phyloP scores from a whole-genome alignment of 2,113 vertebrate species.

The Stomatorhinus ivindoensis region DNA sequence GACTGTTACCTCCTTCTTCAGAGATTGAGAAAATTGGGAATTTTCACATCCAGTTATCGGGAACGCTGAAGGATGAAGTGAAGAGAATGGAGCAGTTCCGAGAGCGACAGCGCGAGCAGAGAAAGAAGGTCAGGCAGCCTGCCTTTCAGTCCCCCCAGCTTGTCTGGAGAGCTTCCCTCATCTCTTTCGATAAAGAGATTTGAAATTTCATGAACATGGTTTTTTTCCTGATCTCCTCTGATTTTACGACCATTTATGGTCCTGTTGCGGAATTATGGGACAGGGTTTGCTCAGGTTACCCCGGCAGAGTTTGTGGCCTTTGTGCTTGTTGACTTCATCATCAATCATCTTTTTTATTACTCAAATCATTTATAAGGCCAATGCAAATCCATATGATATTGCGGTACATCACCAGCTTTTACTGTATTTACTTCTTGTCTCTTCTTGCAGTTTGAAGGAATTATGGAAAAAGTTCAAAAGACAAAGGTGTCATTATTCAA shows the following conservation, averaged over 20 bases:
- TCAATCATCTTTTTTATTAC: neutral
- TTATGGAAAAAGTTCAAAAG: constrained; percentile 86
- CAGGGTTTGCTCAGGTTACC: neutral
- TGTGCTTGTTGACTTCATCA: neutral
- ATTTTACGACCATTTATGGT: neutral
- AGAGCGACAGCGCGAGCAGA: constrained; percentile 85
- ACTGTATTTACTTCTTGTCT: neutral
- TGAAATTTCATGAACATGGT: neutral
- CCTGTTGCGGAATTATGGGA: neutral
- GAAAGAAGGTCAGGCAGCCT: constrained; percentile 71
- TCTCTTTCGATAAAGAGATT: neutral
- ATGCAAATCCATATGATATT: neutral
- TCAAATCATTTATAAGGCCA: neutral
- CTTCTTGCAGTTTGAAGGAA: constrained; percentile 69
- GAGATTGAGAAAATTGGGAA: constrained; percentile 84
- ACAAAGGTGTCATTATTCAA: constrained; percentile 74
- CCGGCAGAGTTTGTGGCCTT: neutral
- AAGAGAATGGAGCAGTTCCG: constrained; percentile 82
- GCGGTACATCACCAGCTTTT: neutral
- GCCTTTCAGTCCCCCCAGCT: neutral
- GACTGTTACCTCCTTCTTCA: constrained; percentile 31
- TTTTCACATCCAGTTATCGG: constrained; percentile 79
- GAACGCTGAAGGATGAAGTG: constrained; percentile 76
- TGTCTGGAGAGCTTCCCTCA: neutral
- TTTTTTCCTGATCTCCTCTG: neutral